Evolutionary conservation across 2,113 vertebrate species (phyloP), one percentile per base, ranked within the genome.

Genomic region (Gymnogyps californianus): DNA sequence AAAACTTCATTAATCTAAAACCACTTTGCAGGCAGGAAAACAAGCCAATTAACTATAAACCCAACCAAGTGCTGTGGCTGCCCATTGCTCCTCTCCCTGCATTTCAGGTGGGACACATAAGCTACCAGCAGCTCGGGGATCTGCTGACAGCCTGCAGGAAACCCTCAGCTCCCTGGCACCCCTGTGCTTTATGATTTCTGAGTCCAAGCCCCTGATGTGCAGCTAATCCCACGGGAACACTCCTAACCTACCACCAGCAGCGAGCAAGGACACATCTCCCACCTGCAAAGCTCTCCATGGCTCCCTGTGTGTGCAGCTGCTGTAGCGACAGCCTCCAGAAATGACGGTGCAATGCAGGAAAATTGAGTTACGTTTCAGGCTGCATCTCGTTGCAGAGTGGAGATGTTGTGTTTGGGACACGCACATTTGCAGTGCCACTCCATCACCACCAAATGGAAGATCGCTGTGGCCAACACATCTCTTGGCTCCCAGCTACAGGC

Each of bases 351-450:
- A 46, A n/a, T 8, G 22, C 51, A 52, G 58, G 58, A 71, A 79
- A 66, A 28, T 18, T 8, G 36, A 28, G 29, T 31, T 51, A 15
- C 3, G 2, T 36, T 76, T 34, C 64, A 64, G 44, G 17, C 44
- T 85, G 58, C 16, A 28, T 52, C 66, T 31, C 10, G 0, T 3
- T 29, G 36, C n/a, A 34, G 84, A 44, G 36, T 7, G 42, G 55
- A 76, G 31, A 38, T 38, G 38, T 8, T 38, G 38, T 38, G 38
- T 38, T 13, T 24, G 40, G 40, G 22, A 28, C 15, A 34, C 5
- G 1, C 31, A 17, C 5, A 0, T 49, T 54, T 9, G 1, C 22
- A 22, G 42, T 36, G 28, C 13, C 47, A 14, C 16, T 42, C 62
- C 31, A 5, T 32, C 49, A 32, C 54, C 42, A 21, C 11, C 47